Evolutionary conservation across 2,888 invertebrate species (phyloP).

Genomic region (Pyrrhosoma nymphula): DNA sequence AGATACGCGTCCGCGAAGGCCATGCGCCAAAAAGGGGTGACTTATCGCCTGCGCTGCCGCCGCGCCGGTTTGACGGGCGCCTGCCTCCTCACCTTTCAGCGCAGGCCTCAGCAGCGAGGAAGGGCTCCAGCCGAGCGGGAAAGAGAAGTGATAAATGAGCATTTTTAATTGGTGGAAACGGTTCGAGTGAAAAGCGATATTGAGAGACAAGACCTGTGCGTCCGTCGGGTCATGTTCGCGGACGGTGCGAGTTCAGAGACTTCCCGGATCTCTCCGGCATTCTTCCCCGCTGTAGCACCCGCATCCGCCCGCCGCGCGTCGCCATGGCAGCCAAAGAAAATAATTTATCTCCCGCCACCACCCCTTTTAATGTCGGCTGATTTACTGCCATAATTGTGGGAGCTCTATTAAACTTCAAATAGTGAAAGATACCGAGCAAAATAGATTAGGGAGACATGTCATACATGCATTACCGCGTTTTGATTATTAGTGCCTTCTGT

Average conservation of each 20-base stretch:
- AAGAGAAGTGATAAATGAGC: neutral
- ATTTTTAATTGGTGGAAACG: neutral
- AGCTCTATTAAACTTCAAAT: too few species aligned
- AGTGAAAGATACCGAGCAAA: too few species aligned
- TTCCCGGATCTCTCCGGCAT: neutral
- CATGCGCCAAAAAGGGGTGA: slow-evolving; percentile 3
- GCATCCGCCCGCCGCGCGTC: neutral
- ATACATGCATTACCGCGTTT: too few species aligned
- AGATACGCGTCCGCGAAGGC: neutral
- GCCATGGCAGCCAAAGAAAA: neutral
- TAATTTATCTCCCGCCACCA: too few species aligned
- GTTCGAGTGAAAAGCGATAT: neutral
- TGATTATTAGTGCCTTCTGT: too few species aligned
- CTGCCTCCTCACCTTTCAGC: neutral
- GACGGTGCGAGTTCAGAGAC: neutral
- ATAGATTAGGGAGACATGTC: too few species aligned
- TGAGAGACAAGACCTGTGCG: neutral
- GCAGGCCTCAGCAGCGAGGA: neutral
- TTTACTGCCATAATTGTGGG: too few species aligned
- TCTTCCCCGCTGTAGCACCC: neutral
- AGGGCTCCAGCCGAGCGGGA: neutral
- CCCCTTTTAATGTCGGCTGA: too few species aligned
- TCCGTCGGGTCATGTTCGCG: neutral
- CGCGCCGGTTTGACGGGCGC: neutral
- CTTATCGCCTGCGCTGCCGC: too few species aligned